Evolutionary conservation across 30 jellyfish, hydroid and myxozoan species (phyloP).

Genomic region (Hydra vulgaris): DNA sequence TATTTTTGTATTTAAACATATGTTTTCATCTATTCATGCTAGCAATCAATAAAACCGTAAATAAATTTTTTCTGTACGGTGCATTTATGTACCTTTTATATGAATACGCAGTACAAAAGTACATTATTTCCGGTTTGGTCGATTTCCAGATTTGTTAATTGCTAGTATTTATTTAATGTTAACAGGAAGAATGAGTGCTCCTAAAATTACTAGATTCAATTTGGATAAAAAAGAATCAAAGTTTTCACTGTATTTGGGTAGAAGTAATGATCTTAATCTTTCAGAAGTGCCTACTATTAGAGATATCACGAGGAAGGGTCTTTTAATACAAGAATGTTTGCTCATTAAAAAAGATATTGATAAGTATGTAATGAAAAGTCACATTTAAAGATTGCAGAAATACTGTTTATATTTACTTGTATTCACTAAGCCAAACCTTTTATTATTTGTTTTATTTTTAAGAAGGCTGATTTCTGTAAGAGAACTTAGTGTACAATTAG

Average conservation of each 20-base stretch:
- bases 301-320: not conserved
- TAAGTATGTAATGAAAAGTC: not conserved
- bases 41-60: too few relatives aligned
- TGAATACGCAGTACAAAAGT: too few relatives aligned
- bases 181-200: not conserved
- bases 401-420: not conserved
- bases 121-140: too few relatives aligned
- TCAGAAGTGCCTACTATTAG: not conserved
- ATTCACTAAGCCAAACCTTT: not conserved
- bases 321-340: not conserved
- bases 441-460: not conserved
- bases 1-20: too few relatives aligned
- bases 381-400: not conserved
- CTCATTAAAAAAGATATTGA: not conserved
- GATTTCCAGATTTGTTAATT: too few relatives aligned
- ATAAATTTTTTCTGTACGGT: too few relatives aligned
- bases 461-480: not conserved
- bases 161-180: too few relatives aligned
- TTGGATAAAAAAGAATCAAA: not conserved
- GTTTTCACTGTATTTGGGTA: not conserved
- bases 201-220: not conserved
- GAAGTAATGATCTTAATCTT: not conserved
- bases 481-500: not conserved
- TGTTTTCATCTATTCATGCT: too few relatives aligned
- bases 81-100: too few relatives aligned